These are phyloP conservation scores for Carcina quercana DNA, from an alignment of 2,888 invertebrate genomes.

Conservation along the genomic window DNA sequence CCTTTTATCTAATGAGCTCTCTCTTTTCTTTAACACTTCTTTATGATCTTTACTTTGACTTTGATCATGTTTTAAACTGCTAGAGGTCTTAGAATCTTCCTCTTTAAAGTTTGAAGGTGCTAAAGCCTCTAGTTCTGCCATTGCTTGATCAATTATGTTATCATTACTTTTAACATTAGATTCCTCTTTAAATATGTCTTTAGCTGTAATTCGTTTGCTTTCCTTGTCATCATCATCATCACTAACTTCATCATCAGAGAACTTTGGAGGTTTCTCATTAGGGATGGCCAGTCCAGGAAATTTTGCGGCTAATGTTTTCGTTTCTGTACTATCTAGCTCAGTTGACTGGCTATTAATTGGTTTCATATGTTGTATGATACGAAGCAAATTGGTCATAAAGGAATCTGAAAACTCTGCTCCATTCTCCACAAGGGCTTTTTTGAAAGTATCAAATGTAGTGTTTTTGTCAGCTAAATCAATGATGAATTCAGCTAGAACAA, in stretches of 20 bases:
- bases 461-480: slow-evolving; percentile 95
- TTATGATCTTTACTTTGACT: slow-evolving; percentile 36
- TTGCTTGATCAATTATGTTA: slow-evolving; percentile 83
- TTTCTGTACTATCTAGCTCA: slow-evolving; percentile 25
- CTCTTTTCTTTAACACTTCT: slow-evolving; percentile 32
- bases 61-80: slow-evolving; percentile 31
- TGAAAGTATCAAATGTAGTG: slow-evolving; percentile 89
- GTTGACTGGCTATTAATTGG: slow-evolving; percentile 62
- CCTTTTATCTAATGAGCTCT: slow-evolving; percentile 38
- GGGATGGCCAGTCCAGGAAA: slow-evolving; percentile 89
- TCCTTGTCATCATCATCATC: slow-evolving; percentile 42
- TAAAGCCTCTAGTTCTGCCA: slow-evolving; percentile 89
- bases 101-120: slow-evolving; percentile 77
- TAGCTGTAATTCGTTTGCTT: slow-evolving; percentile 47
- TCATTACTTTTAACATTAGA: slow-evolving; percentile 35
- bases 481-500: slow-evolving; percentile 93
- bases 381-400: slow-evolving; percentile 91
- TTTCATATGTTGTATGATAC: slow-evolving; percentile 97
- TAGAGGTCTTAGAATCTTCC: slow-evolving; percentile 28
- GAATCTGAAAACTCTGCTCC: slow-evolving; percentile 98
- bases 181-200: slow-evolving; percentile 61
- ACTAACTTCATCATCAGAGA: slow-evolving; percentile 52
- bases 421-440: slow-evolving; percentile 90
- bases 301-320: slow-evolving; percentile 72
- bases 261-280: slow-evolving; percentile 76